Base-by-base conservation (phyloP, 92 coral and sea anemone species). In the Palythoa heliodiscus region DNA sequence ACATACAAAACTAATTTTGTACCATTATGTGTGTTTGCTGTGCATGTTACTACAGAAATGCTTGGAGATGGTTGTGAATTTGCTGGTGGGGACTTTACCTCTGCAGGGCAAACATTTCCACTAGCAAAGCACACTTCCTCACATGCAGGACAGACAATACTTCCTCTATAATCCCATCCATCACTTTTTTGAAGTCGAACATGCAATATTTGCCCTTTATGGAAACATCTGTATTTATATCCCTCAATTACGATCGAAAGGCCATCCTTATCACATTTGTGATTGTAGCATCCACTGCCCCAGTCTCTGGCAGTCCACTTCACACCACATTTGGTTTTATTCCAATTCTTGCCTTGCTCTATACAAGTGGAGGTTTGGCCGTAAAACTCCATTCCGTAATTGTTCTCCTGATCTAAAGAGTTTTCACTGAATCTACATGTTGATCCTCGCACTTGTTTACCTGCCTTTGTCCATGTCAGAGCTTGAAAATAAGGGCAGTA, bases 251-350 rank as follows among this genome's bases (percentile, higher is more conserved):
- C 66, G 52, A 97, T 74, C 82, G 77, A 90, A 5, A 97, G 89
- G 7, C 98, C 95, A 83, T 85, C 88, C 1, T 70, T 83, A 58
- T 89, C 88, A 80, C 99, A 97, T 8, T 22, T 1, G 64, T 90
- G 93, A 22, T 68, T 60, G 67, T 97, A 97, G 72, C 99, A 97
- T 5, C 99, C 99, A 78, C 98, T 93, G 2, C 99, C 99, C 98
- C 97, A 94, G 75, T 93, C 92, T 16, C 87, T 74, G 63, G 98
- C 93, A 7, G 89, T 92, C 88, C 92, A 92, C 4, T 85, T 89
- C 3, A 80, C 90, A 16, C 89, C 77, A 84, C 99, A 95, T 68
- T 85, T 90, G 1, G 76, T 78, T 83, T 87, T 92, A 16, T 50
- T 85, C 99, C 99, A 97, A 6, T 83, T 80, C 14, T 60, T 66